phyloP scores from a whole-genome alignment of 2,797 vertebrate genomes.

The Acipenser oxyrinchus region DNA sequence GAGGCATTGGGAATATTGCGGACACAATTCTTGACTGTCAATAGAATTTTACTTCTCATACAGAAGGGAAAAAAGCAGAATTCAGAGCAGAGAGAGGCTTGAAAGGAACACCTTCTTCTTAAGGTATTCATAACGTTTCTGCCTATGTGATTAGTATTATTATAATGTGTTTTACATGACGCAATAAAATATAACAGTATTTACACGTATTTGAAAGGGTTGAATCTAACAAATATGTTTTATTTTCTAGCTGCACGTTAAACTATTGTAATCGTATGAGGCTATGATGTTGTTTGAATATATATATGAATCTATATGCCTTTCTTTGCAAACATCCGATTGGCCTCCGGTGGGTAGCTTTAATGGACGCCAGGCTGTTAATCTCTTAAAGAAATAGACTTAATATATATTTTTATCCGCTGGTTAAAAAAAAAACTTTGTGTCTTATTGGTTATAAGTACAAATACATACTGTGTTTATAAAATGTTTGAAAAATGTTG shows the following conservation, averaged over 20 bases:
- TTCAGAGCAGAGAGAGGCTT: slow-evolving; percentile 27
- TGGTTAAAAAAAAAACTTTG: no score
- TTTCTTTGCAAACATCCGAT: slow-evolving; percentile 8
- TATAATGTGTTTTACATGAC: no score
- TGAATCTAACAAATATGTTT: no score
- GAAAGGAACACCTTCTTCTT: slow-evolving; percentile 34
- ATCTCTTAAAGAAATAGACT: slow-evolving; percentile 12
- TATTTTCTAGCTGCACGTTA: no score
- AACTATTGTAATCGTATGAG: no score
- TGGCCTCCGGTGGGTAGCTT: neutral
- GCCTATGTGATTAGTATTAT: no score
- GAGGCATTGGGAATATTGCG: slow-evolving; percentile 44
- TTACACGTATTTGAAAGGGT: no score
- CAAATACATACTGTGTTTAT: no score
- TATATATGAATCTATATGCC: neutral
- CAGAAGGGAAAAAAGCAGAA: slow-evolving; percentile 29
- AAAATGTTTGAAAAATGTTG: neutral
- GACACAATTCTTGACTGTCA: slow-evolving; percentile 39
- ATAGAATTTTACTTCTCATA: slow-evolving; percentile 38
- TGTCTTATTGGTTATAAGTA: no score
- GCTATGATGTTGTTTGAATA: no score
- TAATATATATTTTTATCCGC: no score
- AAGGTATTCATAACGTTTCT: slow-evolving; percentile 45
- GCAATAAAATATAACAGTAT: no score
- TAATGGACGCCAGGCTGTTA: slow-evolving; percentile 13